Percentiles rank a stretch among this genome's conserved stretches.
Conservation (phyloP, 2,113 vertebrate species). For the Noctilio leporinus region DNA sequence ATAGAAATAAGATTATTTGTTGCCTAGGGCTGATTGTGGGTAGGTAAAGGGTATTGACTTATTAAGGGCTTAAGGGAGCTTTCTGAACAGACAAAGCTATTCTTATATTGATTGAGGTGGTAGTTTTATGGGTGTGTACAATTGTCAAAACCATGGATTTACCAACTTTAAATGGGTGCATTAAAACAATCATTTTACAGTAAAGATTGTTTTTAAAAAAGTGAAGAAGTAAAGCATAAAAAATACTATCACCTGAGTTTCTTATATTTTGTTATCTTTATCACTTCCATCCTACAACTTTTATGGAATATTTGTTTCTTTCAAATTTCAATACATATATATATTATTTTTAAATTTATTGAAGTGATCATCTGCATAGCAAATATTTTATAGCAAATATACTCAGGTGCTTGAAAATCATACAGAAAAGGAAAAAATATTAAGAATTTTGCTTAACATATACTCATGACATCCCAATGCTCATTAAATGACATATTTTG, state of each 20-base stretch:
- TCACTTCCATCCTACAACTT: slow-evolving; percentile 38
- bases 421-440: not conserved
- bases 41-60: not conserved
- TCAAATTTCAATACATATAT: slow-evolving; percentile 7
- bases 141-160: not conserved
- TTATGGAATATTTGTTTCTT: slow-evolving; percentile 34
- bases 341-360: slow-evolving; percentile 35
- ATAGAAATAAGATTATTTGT: not conserved
- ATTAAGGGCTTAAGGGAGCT: not conserved
- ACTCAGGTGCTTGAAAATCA: slow-evolving; percentile 26
- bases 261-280: not conserved
- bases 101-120: not conserved
- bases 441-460: not conserved
- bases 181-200: not conserved
- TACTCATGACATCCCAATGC: too few relatives aligned
- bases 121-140: not conserved
- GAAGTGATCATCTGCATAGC: slow-evolving; percentile 20
- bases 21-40: not conserved
- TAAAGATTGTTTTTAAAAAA: not conserved
- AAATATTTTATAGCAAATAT: not conserved
- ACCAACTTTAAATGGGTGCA: not conserved
- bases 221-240: not conserved
- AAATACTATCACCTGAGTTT: not conserved
- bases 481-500: not conserved
- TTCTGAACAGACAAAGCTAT: not conserved